Evolutionary conservation across 1,140 invertebrate genomes (phyloP), one percentile per base, ranked within the genome.

Genomic region (Drosophila pallidifrons): DNA sequence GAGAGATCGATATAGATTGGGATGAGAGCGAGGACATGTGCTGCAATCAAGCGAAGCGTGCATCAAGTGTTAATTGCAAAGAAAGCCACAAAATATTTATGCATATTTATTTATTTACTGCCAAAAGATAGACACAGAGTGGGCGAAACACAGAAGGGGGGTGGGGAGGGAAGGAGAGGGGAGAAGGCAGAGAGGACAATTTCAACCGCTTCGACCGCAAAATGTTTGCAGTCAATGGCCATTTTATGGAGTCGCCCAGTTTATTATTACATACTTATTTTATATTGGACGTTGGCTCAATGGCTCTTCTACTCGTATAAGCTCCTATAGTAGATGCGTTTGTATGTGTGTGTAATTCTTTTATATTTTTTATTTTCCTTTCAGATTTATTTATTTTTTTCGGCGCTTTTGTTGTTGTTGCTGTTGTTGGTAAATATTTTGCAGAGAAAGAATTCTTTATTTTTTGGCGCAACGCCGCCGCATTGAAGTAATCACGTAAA

Each of bases 401-500:
- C 3, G 20, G 20, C 20, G 20, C 20, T 28, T 35, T 25, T 59
- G 38, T 41, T 46, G 25, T 16, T 59, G 4, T 7, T 20, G 5
- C 10, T 55, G 30, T 6, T 15, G 10, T 47, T 47, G 13, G 32
- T 25, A 59, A 46, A 28, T 59, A 59, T 32, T 52, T 71, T 32
- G 28, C 25, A 16, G 54, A 38, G 8, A 38, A 13, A 3, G 30
- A 58, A 32, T 54, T 63, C n/a, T 71, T 55, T 69, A 68, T 55
- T 68, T 77, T 88, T 88, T 88, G 79, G 79, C 83, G 83, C 83
- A 87, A 87, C 83, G 75, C 85, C 83, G 83, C 85, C 83, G 83
- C 85, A 88, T 89, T 81, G 85, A 89, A 88, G 85, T 88, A 88
- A 88, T 88, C 85, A 89, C 85, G 89, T 88, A 88, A 88, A 88